Conservation (phyloP, 2,888 invertebrate species). For the Isotomurus palustris region DNA sequence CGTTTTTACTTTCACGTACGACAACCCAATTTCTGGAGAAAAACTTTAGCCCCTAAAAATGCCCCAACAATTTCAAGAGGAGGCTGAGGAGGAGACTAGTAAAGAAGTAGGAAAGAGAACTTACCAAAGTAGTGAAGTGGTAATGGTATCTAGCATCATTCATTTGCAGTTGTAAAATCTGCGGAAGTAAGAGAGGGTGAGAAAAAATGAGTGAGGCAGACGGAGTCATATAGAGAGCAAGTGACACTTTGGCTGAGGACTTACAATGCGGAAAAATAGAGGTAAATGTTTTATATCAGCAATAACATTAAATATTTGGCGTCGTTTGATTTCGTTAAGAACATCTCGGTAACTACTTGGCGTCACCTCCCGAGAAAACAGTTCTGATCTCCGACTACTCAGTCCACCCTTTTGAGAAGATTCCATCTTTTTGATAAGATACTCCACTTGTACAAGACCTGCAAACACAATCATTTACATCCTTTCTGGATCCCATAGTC, state of each 20-base stretch:
- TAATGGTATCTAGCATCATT: conserved; percentile 92
- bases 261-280: conserved; percentile 79
- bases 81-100: too few relatives aligned
- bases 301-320: conserved; percentile 79
- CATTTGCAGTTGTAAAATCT: conserved; percentile 93
- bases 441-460: conserved; percentile 53
- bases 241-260: conserved; percentile 49
- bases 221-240: neutral
- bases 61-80: too few relatives aligned
- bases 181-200: conserved; percentile 50
- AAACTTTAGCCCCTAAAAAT: too few relatives aligned
- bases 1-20: too few relatives aligned
- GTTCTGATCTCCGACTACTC: conserved; percentile 60
- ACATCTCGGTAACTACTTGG: conserved; percentile 66
- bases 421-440: conserved; percentile 63
- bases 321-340: conserved; percentile 76
- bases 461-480: conserved; percentile 38
- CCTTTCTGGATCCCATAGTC: too few relatives aligned
- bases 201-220: neutral
- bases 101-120: too few relatives aligned
- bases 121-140: conserved; percentile 90
- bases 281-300: conserved; percentile 79
- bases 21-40: too few relatives aligned
- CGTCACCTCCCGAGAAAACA: conserved; percentile 65
- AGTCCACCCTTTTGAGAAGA: conserved; percentile 54